A percentile compares a stretch with the other conserved stretches of the same genome.
Evolutionary conservation across 2,113 vertebrate species (phyloP).

Genomic region (Macrotus californicus): DNA sequence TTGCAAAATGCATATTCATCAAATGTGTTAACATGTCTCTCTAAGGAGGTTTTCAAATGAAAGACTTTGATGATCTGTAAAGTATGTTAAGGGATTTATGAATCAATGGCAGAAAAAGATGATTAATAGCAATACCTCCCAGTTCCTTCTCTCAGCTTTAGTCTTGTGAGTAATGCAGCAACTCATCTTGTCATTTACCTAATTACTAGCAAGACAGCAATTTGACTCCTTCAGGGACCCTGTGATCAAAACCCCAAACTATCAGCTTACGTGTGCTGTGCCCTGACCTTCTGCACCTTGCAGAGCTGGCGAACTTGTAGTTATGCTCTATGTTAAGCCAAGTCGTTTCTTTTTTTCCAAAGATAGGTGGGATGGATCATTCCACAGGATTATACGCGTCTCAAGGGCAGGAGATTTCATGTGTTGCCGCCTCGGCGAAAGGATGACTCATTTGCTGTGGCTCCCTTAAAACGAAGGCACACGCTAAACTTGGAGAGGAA

Average conservation of each 20-base stretch:
- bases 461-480: neutral
- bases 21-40: constrained; percentile 35
- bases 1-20: neutral
- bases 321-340: neutral
- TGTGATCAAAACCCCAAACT: neutral
- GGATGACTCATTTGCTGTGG: neutral
- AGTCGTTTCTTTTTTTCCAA: neutral
- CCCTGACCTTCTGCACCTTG: neutral
- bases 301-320: neutral
- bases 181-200: neutral
- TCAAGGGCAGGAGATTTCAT: neutral
- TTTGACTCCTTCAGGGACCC: neutral
- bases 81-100: constrained; percentile 19
- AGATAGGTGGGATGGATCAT: neutral
- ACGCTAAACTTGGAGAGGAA: neutral
- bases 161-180: neutral
- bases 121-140: neutral
- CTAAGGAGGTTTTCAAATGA: constrained; percentile 8
- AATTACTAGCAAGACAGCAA: constrained; percentile 14
- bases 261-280: neutral
- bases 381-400: neutral
- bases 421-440: neutral
- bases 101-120: constrained; percentile 18
- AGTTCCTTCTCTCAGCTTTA: constrained; percentile 21
- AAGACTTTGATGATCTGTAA: neutral